Evolutionary conservation across 2,797 vertebrate species (phyloP).

Genomic region (Urocyon cinereoargenteus): DNA sequence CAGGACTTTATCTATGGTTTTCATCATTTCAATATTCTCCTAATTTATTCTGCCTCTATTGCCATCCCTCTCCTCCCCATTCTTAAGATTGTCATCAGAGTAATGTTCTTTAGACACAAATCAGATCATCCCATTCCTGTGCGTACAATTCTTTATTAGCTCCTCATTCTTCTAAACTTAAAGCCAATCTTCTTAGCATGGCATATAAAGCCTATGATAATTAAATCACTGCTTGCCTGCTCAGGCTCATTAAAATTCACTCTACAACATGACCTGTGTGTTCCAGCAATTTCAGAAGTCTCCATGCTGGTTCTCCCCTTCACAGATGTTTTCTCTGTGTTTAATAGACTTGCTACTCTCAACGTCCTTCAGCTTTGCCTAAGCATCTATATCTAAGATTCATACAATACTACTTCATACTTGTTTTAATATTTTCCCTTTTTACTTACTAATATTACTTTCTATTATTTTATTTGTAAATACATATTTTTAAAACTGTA

Average conservation of each 20-base stretch:
- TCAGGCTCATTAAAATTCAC: neutral
- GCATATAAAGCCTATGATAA: neutral
- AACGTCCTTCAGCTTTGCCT: neutral
- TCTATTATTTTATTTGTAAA: conserved; percentile 31
- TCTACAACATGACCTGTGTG: neutral
- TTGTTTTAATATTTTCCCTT: neutral
- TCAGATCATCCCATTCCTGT: neutral
- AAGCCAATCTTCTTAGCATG: neutral
- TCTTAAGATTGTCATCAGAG: neutral
- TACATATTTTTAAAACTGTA: neutral
- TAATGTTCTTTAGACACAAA: neutral
- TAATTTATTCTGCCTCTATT: neutral
- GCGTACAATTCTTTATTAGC: neutral
- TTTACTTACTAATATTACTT: neutral
- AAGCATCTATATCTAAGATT: neutral
- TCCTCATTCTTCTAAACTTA: neutral
- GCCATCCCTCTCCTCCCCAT: neutral
- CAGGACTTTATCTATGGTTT: neutral
- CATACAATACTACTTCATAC: neutral
- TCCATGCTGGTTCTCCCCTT: neutral
- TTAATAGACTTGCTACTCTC: neutral
- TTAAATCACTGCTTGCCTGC: neutral
- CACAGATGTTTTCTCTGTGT: neutral
- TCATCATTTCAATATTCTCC: neutral
- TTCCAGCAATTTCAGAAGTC: neutral